A percentile compares a stretch with the other conserved stretches of the same genome.
Evolutionary conservation across 2,113 vertebrate genomes (phyloP).

Genomic region (Neotoma lepida): DNA sequence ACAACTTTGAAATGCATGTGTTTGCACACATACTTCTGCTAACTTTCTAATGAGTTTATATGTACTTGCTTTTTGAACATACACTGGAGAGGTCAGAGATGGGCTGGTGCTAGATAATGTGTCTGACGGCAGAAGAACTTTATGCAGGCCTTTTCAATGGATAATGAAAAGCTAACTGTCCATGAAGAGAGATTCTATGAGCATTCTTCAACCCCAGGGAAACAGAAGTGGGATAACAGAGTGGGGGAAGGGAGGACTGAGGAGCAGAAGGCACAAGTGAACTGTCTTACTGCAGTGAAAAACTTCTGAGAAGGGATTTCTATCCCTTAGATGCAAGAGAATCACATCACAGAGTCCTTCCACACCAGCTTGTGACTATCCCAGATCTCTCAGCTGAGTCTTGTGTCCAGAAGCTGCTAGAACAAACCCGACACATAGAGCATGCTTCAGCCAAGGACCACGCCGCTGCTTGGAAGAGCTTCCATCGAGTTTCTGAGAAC

Average conservation of each 20-base stretch:
- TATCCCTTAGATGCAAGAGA: background rate
- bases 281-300: accelerated
- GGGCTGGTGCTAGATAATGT: background rate
- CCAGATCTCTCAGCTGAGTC: constrained; percentile 7
- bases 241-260: background rate
- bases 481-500: background rate
- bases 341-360: background rate
- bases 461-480: background rate
- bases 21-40: constrained; percentile 22
- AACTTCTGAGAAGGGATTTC: background rate
- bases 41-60: constrained; percentile 43
- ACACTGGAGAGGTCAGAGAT: background rate
- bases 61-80: background rate
- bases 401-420: background rate
- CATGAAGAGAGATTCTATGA: background rate
- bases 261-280: background rate
- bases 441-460: background rate
- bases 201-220: background rate
- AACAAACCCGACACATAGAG: background rate
- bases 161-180: constrained; percentile 30
- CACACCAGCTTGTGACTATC: background rate
- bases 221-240: background rate
- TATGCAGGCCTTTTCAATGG: background rate
- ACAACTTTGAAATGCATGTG: constrained; percentile 13
- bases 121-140: background rate